Evolutionary conservation across 1,140 invertebrate species (phyloP).

Genomic region (Contarinia nasturtii): DNA sequence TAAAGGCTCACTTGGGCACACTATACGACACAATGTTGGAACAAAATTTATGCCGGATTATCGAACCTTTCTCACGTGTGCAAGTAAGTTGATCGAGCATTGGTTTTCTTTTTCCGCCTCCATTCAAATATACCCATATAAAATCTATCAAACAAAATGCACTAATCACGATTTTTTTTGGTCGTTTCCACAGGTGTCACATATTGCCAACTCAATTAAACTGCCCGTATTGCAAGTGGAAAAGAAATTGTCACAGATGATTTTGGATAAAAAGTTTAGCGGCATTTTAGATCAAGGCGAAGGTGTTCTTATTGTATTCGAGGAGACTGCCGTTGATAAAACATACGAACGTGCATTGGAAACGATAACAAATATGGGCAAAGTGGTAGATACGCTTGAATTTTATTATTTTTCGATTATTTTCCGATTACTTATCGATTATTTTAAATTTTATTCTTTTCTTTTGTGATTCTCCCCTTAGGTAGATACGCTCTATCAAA

Average conservation of each 20-base stretch:
- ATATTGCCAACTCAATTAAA: conserved; percentile 73
- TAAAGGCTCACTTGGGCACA: conserved; percentile 86
- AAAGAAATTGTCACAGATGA: conserved; percentile 99
- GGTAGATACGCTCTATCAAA: conserved; percentile 93
- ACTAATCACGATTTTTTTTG: not conserved
- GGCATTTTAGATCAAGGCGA: conserved; percentile 96
- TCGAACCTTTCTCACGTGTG: conserved; percentile 95
- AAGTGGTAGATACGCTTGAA: conserved; percentile 96
- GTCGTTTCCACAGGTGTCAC: conserved; percentile 35
- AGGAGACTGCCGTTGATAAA: conserved; percentile 84
- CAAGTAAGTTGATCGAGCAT: conserved; percentile 49
- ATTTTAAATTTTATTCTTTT: too few species aligned
- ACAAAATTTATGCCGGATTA: conserved; percentile 95
- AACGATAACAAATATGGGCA: conserved; percentile 96
- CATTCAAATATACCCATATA: not conserved
- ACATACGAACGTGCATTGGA: conserved; percentile 94
- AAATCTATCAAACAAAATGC: not conserved
- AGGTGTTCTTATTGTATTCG: conserved; percentile 92
- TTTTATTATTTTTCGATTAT: too few species aligned
- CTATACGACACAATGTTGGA: conserved; percentile 98
- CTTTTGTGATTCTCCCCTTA: too few species aligned
- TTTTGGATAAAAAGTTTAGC: conserved; percentile 92
- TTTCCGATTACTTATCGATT: too few species aligned
- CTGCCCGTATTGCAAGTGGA: conserved; percentile 82
- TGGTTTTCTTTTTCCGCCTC: conserved; percentile 8